These are phyloP conservation scores for Aricia agestis DNA, from an alignment of 1,140 invertebrate genomes.

Conservation along the genomic window DNA sequence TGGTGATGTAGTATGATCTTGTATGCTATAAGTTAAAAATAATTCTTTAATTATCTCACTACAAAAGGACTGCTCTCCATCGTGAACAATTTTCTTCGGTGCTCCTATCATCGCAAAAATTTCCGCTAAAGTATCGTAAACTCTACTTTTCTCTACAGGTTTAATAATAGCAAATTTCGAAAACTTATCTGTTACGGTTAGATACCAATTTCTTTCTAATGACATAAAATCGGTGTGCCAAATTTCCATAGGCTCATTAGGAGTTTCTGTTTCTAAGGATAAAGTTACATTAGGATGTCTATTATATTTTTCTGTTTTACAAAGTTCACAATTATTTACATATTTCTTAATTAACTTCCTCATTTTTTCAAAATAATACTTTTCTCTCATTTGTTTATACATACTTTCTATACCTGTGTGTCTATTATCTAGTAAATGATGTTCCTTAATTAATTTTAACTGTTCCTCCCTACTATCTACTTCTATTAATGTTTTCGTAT, in stretches of 20 bases:
- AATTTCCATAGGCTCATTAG: constrained; percentile 12
- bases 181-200: constrained; percentile 18
- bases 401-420: constrained; percentile 8
- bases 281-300: constrained; percentile 7
- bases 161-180: constrained; percentile 19
- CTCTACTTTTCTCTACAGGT: constrained; percentile 19
- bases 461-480: too few species aligned
- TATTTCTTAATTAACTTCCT: background rate
- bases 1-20: constrained; percentile 25
- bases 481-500: too few species aligned
- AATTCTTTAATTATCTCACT: constrained; percentile 24
- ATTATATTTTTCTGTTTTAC: constrained; percentile 19
- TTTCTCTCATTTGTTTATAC: constrained; percentile 16
- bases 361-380: constrained; percentile 5
- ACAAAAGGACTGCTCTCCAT: constrained; percentile 30
- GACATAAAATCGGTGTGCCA: constrained; percentile 18
- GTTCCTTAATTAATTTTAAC: background rate
- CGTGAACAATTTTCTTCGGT: constrained; percentile 28
- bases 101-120: constrained; percentile 22
- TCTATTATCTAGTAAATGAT: constrained; percentile 13
- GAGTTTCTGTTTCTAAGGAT: constrained; percentile 8
- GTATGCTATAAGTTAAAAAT: constrained; percentile 23
- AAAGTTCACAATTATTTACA: background rate
- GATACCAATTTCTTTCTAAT: constrained; percentile 10
- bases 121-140: constrained; percentile 14